A percentile compares a stretch with the other conserved stretches of the same genome.
Conservation (phyloP, 2,113 vertebrate genomes). For the Nesogale talazaci region DNA sequence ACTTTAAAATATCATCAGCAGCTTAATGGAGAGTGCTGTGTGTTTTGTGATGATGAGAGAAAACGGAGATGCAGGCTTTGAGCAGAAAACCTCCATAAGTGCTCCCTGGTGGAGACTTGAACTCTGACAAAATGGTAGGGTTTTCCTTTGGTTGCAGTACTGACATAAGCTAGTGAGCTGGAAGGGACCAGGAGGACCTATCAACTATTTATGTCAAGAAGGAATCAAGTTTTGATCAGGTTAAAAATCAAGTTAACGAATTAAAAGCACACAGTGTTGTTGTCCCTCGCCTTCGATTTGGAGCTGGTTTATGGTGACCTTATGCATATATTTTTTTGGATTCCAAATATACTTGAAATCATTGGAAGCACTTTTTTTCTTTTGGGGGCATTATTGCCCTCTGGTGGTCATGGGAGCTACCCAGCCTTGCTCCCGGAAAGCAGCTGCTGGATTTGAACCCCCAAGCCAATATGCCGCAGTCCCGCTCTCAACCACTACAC, state of each 20-base stretch:
- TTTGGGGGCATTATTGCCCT: too few relatives aligned
- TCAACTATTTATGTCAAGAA: not conserved
- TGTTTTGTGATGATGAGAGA: not conserved
- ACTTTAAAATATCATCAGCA: conserved; percentile 12
- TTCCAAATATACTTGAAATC: not conserved
- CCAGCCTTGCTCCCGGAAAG: too few relatives aligned
- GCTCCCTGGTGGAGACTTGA: not conserved
- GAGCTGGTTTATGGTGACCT: not conserved
- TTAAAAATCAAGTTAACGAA: not conserved
- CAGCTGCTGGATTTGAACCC: too few relatives aligned
- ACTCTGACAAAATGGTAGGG: accelerated
- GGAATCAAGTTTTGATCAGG: not conserved
- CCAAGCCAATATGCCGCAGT: too few relatives aligned
- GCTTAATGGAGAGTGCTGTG: not conserved
- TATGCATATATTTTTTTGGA: not conserved
- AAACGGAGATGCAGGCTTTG: not conserved
- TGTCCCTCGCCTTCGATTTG: not conserved
- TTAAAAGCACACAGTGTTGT: not conserved
- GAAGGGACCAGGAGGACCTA: not conserved
- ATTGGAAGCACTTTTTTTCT: too few relatives aligned
- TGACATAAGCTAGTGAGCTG: not conserved
- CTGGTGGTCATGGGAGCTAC: too few relatives aligned
- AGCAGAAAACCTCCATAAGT: not conserved
- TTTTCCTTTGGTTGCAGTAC: not conserved
- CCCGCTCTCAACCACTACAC: too few relatives aligned